These are phyloP conservation scores for Brachirus orientalis DNA, from an alignment of 2,113 vertebrate species.

Conservation along the genomic window DNA sequence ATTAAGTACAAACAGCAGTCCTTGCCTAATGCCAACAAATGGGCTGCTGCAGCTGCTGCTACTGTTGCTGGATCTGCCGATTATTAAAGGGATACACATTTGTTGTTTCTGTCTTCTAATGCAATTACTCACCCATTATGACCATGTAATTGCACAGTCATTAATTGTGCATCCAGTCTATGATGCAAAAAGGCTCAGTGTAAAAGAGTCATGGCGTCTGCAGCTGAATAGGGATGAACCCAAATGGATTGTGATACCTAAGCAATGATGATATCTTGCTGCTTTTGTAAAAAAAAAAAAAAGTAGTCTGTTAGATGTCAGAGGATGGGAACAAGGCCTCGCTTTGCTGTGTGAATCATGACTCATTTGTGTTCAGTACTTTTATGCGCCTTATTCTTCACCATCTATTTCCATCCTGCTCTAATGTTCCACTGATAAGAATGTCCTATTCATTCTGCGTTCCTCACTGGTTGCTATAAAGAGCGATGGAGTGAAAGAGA, in stretches of 20 bases:
- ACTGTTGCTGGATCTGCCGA: constrained; percentile 51
- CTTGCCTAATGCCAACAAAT: constrained; percentile 63
- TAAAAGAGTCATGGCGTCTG: background rate
- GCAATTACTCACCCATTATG: constrained; percentile 77
- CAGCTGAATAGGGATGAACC: constrained; percentile 24
- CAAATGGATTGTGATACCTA: constrained; percentile 51
- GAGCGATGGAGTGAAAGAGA: constrained; percentile 15
- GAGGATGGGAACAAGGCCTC: constrained; percentile 62
- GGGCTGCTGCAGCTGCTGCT: constrained; percentile 49
- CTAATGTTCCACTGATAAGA: constrained; percentile 73
- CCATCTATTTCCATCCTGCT: constrained; percentile 65
- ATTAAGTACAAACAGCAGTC: constrained; percentile 72
- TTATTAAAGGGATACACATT: constrained; percentile 68
- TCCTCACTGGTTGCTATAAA: constrained; percentile 53
- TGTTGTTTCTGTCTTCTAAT: constrained; percentile 70
- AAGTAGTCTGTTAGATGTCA: constrained; percentile 57
- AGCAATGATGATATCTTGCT: constrained; percentile 29
- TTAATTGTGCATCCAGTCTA: constrained; percentile 68
- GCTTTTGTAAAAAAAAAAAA: constrained; percentile 64
- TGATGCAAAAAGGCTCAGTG: constrained; percentile 32
- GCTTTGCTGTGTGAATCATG: constrained; percentile 60
- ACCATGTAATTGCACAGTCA: constrained; percentile 72
- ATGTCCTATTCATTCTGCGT: constrained; percentile 66
- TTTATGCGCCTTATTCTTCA: constrained; percentile 58
- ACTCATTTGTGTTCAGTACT: constrained; percentile 71